Evolutionary conservation across 2,888 invertebrate species (phyloP), one percentile per base, ranked within the genome.

Genomic region (Bursaphelenchus okinawaensis): DNA sequence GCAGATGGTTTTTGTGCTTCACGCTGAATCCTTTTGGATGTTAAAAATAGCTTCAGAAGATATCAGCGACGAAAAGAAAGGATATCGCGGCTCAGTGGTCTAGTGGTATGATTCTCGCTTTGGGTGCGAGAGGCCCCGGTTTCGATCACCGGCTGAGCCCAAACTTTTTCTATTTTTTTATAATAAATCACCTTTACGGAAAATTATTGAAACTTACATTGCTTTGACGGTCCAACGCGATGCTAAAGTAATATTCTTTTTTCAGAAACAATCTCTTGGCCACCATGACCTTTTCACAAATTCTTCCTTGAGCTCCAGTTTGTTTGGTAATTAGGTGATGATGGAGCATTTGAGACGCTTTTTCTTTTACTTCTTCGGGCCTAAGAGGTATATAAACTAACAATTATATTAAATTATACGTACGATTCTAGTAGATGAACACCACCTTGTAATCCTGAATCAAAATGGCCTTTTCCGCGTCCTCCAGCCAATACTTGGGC

Each of bases 391-490:
- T n/a, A n/a, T n/a, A n/a, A n/a, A n/a, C n/a, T n/a, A n/a, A n/a
- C n/a, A n/a, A n/a, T n/a, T n/a, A n/a, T n/a, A n/a, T n/a, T n/a
- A n/a, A n/a, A n/a, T n/a, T n/a, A 16, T 29, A 12, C 31, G 12
- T 40, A 40, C 40, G 16, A 16, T n/a, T 40, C 40, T n/a, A 40
- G n/a, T 3, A 40, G 12, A 12, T 40, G 40, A 4, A 98, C 96
- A 58, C 98, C 98, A 69, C 98, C 94, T 86, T 94, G 91, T 82
- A 94, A 94, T 0, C 96, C 96, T 87, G 89, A 92, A 83, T 91
- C 90, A 83, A 99, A 99, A 79, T 90, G 89, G 1, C 98, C 98
- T 86, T 95, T 93, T 16, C 98, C 98, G 79, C 98, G 87, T 7
- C 98, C 98, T 58, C 98, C 98, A 61, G 98, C 98, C 73, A 98